Evolutionary conservation across 2,113 vertebrate species (phyloP).

Genomic region (Tursiops truncatus): DNA sequence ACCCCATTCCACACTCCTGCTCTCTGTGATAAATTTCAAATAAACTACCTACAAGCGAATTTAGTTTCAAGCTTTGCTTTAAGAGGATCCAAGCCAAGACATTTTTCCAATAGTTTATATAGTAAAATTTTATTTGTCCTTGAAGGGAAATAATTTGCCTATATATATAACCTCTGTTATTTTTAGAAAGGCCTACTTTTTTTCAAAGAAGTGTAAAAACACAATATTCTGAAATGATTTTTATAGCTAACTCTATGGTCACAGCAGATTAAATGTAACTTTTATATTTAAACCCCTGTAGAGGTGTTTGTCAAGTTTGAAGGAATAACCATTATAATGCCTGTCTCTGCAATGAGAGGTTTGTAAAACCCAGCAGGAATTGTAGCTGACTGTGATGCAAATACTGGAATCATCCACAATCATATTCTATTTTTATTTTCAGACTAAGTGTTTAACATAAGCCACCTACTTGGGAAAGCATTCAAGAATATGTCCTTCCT

Average conservation of each 20-base stretch:
- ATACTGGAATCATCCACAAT: constrained; percentile 13
- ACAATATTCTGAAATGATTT: constrained; percentile 10
- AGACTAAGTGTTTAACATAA: neutral
- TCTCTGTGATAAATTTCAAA: neutral
- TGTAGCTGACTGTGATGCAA: neutral
- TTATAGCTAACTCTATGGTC: constrained; percentile 54
- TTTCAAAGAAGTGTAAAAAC: constrained; percentile 6
- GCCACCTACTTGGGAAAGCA: neutral
- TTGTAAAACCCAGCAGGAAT: constrained; percentile 15
- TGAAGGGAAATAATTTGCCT: constrained; percentile 6
- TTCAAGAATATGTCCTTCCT: neutral
- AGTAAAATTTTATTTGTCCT: neutral
- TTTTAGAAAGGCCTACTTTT: neutral
- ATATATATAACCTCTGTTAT: neutral
- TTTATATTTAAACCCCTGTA: constrained; percentile 52
- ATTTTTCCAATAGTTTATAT: neutral
- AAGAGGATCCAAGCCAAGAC: neutral
- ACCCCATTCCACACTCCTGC: neutral
- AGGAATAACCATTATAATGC: constrained; percentile 27
- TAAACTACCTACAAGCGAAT: neutral
- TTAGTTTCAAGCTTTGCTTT: neutral
- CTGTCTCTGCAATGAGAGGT: neutral
- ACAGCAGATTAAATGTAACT: constrained; percentile 45
- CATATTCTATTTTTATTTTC: constrained; percentile 46
- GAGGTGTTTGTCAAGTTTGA: neutral